Conservation (phyloP, 2,888 invertebrate genomes). For the Agrotis puta region DNA sequence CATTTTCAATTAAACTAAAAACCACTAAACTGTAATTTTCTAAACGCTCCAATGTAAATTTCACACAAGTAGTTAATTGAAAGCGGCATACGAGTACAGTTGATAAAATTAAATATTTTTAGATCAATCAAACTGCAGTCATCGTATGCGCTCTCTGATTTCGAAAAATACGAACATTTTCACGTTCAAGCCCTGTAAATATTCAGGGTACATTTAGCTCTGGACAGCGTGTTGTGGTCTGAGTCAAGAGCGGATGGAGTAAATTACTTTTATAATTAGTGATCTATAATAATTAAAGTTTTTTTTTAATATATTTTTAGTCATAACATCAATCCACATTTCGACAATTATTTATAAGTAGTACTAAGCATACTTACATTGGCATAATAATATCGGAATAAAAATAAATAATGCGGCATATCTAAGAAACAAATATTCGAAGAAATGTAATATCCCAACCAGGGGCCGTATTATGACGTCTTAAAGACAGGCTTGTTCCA, state of each 20-base stretch:
- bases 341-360: too few relatives aligned
- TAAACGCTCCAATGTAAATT: background rate
- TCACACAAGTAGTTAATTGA: constrained; percentile 10
- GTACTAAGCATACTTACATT: too few relatives aligned
- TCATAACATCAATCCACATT: too few relatives aligned
- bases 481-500: too few relatives aligned
- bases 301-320: too few relatives aligned
- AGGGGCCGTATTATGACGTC: too few relatives aligned
- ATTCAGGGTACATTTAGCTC: constrained; percentile 63
- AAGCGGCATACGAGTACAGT: constrained; percentile 17
- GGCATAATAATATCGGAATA: too few relatives aligned
- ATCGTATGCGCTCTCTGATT: constrained; percentile 51
- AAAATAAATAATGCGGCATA: too few relatives aligned
- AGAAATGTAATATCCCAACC: too few relatives aligned
- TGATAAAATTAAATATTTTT: constrained; percentile 58
- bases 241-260: constrained; percentile 15
- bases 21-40: constrained; percentile 13
- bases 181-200: constrained; percentile 60
- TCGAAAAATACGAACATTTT: constrained; percentile 60
- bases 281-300: too few relatives aligned
- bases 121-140: constrained; percentile 56
- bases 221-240: constrained; percentile 41
- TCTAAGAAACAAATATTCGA: too few relatives aligned
- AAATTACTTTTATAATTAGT: too few relatives aligned
- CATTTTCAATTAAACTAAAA: background rate